These are phyloP conservation scores for Drosophila saltans DNA, from an alignment of 1,140 invertebrate species.

Conservation along the genomic window DNA sequence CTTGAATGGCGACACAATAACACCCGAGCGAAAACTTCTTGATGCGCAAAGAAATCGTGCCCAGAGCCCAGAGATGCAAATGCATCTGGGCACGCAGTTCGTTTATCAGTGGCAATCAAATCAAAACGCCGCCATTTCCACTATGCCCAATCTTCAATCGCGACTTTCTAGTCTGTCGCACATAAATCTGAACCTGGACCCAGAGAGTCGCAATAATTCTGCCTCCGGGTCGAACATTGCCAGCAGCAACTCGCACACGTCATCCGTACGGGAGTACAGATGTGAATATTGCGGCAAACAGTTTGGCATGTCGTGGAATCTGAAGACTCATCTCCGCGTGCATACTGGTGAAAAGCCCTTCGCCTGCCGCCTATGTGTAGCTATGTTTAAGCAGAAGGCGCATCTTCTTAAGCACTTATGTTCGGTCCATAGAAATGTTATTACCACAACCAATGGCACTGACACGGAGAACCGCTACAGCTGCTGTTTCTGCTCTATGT, in stretches of 20 bases:
- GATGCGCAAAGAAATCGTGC: slow-evolving; percentile 67
- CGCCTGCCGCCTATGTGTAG: slow-evolving; percentile 92
- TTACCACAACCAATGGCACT: slow-evolving; percentile 88
- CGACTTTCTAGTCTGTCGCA: slow-evolving; percentile 74
- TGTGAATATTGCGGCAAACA: slow-evolving; percentile 95
- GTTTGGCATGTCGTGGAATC: slow-evolving; percentile 95
- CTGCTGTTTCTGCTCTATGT: slow-evolving; percentile 93
- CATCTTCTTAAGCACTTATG: slow-evolving; percentile 93
- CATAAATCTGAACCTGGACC: slow-evolving; percentile 64
- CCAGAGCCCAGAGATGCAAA: slow-evolving; percentile 68
- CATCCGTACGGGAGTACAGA: slow-evolving; percentile 89
- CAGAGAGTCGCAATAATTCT: slow-evolving; percentile 51
- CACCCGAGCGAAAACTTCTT: slow-evolving; percentile 62
- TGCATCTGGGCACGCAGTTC: slow-evolving; percentile 69
- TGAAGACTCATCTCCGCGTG: slow-evolving; percentile 92
- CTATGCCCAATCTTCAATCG: slow-evolving; percentile 75
- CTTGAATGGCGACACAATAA: slow-evolving; percentile 60
- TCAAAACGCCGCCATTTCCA: slow-evolving; percentile 65
- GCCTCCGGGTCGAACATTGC: slow-evolving; percentile 53
- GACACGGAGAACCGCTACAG: slow-evolving; percentile 90
- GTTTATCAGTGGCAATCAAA: slow-evolving; percentile 82
- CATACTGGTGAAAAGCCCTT: slow-evolving; percentile 95
- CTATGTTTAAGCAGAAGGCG: slow-evolving; percentile 95
- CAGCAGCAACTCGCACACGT: slow-evolving; percentile 65
- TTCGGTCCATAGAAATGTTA: slow-evolving; percentile 93